These are phyloP conservation scores for Acrocephalus arundinaceus DNA, from an alignment of 2,113 vertebrate species.

Conservation along the genomic window DNA sequence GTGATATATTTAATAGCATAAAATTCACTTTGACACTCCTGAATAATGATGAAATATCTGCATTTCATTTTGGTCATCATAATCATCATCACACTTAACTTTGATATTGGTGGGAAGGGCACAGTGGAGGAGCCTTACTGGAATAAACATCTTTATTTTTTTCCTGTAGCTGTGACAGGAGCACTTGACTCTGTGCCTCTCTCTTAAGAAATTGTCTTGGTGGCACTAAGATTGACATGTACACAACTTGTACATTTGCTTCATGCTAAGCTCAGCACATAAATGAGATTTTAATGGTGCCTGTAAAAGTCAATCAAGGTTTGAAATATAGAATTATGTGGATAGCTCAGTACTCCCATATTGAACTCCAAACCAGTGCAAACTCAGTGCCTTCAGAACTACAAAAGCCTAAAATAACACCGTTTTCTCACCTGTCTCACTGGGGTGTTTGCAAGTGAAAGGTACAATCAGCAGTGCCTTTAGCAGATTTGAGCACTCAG, in stretches of 20 bases:
- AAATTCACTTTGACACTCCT: neutral
- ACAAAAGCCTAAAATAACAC: constrained; percentile 8
- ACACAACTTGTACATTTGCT: neutral
- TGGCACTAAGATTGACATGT: neutral
- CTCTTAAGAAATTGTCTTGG: neutral
- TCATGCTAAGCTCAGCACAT: neutral
- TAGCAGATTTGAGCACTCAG: neutral
- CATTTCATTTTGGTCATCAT: neutral
- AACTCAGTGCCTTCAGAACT: neutral
- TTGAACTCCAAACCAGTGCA: neutral
- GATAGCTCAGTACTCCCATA: neutral
- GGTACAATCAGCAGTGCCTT: neutral
- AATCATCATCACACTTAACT: neutral
- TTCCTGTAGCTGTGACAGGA: neutral
- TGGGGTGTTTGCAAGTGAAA: neutral
- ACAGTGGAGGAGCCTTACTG: neutral
- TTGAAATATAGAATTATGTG: neutral
- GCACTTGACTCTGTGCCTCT: neutral
- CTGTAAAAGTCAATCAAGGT: constrained; percentile 25
- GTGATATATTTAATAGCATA: neutral
- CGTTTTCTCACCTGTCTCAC: neutral
- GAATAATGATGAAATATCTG: neutral
- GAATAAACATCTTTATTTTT: neutral
- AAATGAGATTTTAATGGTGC: constrained; percentile 13
- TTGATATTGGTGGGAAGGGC: neutral